Evolutionary conservation across 1,140 invertebrate genomes (phyloP).

Genomic region (Holotrichia oblita): DNA sequence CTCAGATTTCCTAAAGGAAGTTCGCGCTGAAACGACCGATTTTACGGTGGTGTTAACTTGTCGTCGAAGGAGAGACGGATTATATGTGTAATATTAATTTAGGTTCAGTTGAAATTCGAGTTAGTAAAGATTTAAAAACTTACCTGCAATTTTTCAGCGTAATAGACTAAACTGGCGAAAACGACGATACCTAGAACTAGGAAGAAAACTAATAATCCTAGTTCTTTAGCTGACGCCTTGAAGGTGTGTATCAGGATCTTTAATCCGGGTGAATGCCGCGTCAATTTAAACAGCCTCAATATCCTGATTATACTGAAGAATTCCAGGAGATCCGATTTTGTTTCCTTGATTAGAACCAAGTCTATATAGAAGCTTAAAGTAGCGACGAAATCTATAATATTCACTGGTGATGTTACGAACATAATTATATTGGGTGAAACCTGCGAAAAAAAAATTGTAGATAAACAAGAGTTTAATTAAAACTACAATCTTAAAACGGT

Average conservation of each 20-base stretch:
- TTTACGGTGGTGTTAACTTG: no score
- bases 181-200: constrained; percentile 96
- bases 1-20: no score
- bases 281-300: constrained; percentile 92
- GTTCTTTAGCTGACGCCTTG: constrained; percentile 96
- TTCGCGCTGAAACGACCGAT: no score
- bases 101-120: no score
- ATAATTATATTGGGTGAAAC: constrained; percentile 82
- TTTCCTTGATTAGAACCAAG: constrained; percentile 70
- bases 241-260: constrained; percentile 99
- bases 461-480: no score
- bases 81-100: no score
- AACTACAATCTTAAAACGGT: no score
- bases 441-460: constrained; percentile 64
- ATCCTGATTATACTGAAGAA: constrained; percentile 99
- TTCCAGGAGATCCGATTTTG: constrained; percentile 96
- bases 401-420: constrained; percentile 93
- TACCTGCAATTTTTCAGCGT: constrained; percentile 77
- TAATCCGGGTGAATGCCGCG: constrained; percentile 94
- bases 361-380: constrained; percentile 99
- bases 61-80: no score
- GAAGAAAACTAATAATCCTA: constrained; percentile 95
- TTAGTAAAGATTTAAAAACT: no score
- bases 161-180: no score
- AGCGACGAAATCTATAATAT: constrained; percentile 98